Base-by-base conservation (phyloP, 2,113 vertebrate species). In the Drymodes brunneopygia region DNA sequence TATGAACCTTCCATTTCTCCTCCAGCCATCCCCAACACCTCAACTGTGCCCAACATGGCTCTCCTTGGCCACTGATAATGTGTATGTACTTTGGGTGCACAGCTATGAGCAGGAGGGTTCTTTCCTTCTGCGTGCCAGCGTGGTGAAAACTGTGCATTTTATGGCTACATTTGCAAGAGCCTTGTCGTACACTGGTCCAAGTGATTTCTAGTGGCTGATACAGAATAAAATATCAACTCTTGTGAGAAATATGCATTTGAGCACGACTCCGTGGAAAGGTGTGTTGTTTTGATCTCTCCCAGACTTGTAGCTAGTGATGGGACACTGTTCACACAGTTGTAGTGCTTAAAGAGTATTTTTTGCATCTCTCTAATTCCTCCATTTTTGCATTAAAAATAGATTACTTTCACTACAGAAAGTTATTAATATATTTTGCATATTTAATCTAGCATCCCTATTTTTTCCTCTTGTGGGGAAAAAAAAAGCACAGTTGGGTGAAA, bases 101-200 rank as follows among this genome's bases (percentile, higher is more conserved):
- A 10, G 47, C 38, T 65, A 35, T 16, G 13, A 36, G 4, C 13
- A 27, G 62, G 15, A 42, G 8, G 11, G 5, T 11, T 69, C 48
- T 48, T 65, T 38, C 19, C 14, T 47, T 20, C 29, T n/a, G 3
- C 2, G 1, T 5, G 11, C 20, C 47, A 51, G 17, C 1, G 0
- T 16, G 51, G 35, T 19, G 44, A 56, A 74, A 65, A 15, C 10
- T 3, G 12, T 6, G 15, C 1, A 0, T 58, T 84, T 58, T 50
- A 53, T 13, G 33, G 28, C 29, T 70, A 7, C 0, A 0, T 84
- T 66, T 89, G 27, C 38, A 70, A 69, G 61, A 19, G 8, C 7
- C 15, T 36, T 54, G 9, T 7, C 72, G 15, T 20, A 15, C n/a
- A 2, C 15, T 3, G 22, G 28, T 35, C 8, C 47, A 10, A 45